phyloP scores from a whole-genome alignment of 2,888 invertebrate genomes.

The Meta bourneti region DNA sequence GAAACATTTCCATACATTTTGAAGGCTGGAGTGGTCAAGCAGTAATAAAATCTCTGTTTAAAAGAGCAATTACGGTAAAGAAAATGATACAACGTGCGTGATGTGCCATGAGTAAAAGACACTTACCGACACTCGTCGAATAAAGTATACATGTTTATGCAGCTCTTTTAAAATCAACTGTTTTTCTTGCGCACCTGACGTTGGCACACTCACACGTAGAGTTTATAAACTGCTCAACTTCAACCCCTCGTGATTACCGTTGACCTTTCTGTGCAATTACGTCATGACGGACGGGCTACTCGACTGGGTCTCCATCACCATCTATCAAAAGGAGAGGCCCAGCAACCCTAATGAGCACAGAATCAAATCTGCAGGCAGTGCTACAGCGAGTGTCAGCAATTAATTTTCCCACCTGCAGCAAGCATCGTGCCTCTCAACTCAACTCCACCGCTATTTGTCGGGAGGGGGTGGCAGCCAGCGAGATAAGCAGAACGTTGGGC shows the following conservation, averaged over 20 bases:
- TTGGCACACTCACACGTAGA: neutral
- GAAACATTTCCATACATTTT: no score
- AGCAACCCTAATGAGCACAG: slow-evolving; percentile 44
- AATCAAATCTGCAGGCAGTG: slow-evolving; percentile 27
- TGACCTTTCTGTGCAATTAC: slow-evolving; percentile 33
- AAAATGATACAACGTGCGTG: no score
- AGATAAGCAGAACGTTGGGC: slow-evolving; percentile 30
- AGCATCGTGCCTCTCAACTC: slow-evolving; percentile 46
- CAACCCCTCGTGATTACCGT: neutral
- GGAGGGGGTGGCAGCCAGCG: neutral
- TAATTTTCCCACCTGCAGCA: slow-evolving; percentile 59
- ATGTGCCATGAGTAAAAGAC: no score
- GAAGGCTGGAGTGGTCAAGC: no score
- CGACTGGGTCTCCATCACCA: slow-evolving; percentile 30
- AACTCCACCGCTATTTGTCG: slow-evolving; percentile 41
- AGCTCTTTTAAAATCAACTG: no score
- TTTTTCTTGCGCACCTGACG: no score
- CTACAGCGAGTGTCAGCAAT: slow-evolving; percentile 41
- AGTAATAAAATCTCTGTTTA: no score
- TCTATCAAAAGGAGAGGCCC: slow-evolving; percentile 41
- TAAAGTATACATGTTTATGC: no score
- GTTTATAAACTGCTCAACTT: neutral
- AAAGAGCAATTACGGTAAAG: no score
- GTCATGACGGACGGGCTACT: slow-evolving; percentile 41
- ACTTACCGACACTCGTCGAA: no score